These are phyloP conservation scores for Hepsetus odoe DNA, from an alignment of 2,113 vertebrate species.

Conservation along the genomic window DNA sequence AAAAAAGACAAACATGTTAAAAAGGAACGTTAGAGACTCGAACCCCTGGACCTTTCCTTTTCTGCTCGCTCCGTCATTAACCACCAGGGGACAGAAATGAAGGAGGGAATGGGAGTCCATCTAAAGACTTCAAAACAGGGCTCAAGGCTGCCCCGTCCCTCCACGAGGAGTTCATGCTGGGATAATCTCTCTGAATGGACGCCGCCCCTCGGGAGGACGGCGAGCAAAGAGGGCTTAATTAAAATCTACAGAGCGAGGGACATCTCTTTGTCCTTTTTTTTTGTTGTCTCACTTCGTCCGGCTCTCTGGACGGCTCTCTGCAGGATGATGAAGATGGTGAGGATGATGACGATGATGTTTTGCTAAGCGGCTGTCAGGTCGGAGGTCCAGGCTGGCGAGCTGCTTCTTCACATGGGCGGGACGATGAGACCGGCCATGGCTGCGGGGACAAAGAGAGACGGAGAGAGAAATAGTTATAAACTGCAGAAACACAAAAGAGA, in stretches of 20 bases:
- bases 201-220: background rate
- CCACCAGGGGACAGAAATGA: conserved; percentile 23
- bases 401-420: conserved; percentile 78
- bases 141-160: too few species aligned
- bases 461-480: background rate
- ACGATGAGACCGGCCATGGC: conserved; percentile 85
- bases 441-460: conserved; percentile 59
- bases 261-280: conserved; percentile 2
- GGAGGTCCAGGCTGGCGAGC: conserved; percentile 1
- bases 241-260: conserved; percentile 31
- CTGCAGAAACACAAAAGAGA: background rate
- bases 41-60: background rate
- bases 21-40: background rate
- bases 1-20: background rate
- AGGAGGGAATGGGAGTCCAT: background rate
- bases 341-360: conserved; percentile 32
- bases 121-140: conserved; percentile 20
- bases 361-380: conserved; percentile 47
- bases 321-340: background rate
- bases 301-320: conserved; percentile 37
- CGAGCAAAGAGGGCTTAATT: background rate
- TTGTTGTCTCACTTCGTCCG: conserved; percentile 35
- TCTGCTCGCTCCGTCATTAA: background rate
- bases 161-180: conserved; percentile 1
- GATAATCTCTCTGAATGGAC: conserved; percentile 17